Conservation (phyloP, 35 echinoderm and acorn worm species). For the Stichopus chloronotus region DNA sequence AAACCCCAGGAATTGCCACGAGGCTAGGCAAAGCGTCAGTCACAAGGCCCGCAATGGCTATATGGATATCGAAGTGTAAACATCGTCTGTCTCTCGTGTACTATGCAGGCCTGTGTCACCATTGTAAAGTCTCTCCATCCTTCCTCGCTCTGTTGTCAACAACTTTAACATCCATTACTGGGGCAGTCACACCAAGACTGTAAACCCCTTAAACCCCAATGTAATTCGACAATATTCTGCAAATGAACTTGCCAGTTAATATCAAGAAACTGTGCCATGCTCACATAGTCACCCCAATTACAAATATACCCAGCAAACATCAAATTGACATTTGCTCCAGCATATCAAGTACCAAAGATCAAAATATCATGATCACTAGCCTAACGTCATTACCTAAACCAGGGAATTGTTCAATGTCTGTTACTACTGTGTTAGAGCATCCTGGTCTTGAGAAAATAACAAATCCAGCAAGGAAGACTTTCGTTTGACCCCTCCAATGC, state of each 20-base stretch:
- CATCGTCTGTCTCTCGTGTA: too few species aligned
- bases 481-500: background rate
- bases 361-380: background rate
- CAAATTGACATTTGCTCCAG: background rate
- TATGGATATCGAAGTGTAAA: too few species aligned
- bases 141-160: too few species aligned
- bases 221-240: too few species aligned
- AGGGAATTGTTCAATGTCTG: background rate
- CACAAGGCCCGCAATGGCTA: too few species aligned
- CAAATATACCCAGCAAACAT: background rate
- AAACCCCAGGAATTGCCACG: too few species aligned
- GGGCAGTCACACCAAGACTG: too few species aligned
- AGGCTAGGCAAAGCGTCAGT: too few species aligned
- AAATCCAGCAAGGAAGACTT: background rate
- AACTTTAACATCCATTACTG: too few species aligned
- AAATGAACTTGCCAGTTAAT: background rate
- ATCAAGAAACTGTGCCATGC: background rate
- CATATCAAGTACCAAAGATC: background rate
- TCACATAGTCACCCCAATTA: background rate
- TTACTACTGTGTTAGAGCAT: background rate
- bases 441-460: background rate
- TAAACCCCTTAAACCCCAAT: too few species aligned
- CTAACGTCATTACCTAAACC: background rate
- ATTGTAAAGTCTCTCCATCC: too few species aligned
- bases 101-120: too few species aligned